Evolutionary conservation across 2,113 vertebrate genomes (phyloP).

Genomic region (Cinclus mexicanus): DNA sequence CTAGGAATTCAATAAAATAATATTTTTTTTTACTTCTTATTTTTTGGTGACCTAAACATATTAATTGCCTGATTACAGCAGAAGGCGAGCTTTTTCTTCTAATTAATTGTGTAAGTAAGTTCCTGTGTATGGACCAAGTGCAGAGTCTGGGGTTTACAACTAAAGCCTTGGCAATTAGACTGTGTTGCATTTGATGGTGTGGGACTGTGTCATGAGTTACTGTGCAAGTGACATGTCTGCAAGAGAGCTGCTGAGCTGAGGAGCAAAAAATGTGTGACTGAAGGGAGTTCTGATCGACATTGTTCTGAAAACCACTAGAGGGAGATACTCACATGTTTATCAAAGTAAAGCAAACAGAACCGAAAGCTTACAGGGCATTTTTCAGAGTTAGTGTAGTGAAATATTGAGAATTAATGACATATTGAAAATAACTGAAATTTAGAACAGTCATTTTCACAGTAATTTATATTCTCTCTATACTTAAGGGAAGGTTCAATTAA

Average conservation of each 20-base stretch:
- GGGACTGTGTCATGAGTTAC: not conserved
- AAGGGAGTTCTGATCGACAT: not conserved
- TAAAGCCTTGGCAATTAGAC: not conserved
- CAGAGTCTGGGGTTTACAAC: not conserved
- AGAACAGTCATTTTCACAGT: not conserved
- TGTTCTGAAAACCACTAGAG: conserved; percentile 65
- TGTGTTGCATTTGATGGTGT: not conserved
- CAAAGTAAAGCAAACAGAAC: not conserved
- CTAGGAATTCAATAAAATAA: not conserved
- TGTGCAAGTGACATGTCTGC: not conserved
- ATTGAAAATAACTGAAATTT: not conserved
- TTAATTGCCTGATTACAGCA: not conserved
- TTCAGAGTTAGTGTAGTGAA: not conserved
- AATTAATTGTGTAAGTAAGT: not conserved
- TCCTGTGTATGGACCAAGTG: not conserved
- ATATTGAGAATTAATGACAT: not conserved
- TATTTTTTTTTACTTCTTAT: not conserved
- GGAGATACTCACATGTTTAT: conserved; percentile 59
- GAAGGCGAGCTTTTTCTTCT: not conserved
- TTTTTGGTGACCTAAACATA: not conserved
- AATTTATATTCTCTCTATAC: not conserved
- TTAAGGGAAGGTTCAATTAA: not conserved
- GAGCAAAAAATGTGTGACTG: not conserved
- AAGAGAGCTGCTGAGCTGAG: not conserved
- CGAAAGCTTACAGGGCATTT: not conserved